phyloP scores from a whole-genome alignment of 2,888 invertebrate genomes.

The Athetis lepigone region DNA sequence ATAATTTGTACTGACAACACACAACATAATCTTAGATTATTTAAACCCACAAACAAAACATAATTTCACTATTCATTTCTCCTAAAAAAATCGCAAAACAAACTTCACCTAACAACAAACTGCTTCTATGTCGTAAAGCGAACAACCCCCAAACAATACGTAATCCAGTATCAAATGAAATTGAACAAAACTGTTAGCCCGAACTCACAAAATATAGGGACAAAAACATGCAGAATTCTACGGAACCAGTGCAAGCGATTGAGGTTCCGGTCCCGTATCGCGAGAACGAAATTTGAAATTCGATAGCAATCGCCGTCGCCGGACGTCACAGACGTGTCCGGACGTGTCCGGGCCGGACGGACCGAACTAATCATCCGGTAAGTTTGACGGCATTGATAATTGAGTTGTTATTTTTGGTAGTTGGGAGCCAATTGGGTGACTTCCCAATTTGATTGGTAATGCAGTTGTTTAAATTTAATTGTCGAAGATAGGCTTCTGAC shows the following conservation, averaged over 20 bases:
- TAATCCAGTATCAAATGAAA: slow-evolving; percentile 14
- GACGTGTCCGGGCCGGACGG: slow-evolving; percentile 59
- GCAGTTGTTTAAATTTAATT: not conserved
- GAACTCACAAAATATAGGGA: slow-evolving; percentile 35
- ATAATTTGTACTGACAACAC: too few relatives aligned
- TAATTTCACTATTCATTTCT: too few relatives aligned
- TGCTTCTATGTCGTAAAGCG: not conserved
- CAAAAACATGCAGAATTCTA: slow-evolving; percentile 48
- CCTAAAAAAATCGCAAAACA: not conserved
- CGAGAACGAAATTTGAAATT: slow-evolving; percentile 72
- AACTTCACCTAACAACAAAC: not conserved
- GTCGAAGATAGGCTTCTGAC: too few relatives aligned
- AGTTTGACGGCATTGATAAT: slow-evolving; percentile 58
- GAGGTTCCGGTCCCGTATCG: slow-evolving; percentile 56
- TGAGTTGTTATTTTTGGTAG: slow-evolving; percentile 38
- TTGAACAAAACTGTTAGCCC: slow-evolving; percentile 34
- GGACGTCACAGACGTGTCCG: slow-evolving; percentile 66
- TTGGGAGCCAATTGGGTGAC: slow-evolving; percentile 36
- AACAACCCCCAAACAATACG: slow-evolving; percentile 9
- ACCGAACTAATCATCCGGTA: slow-evolving; percentile 62
- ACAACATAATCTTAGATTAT: too few relatives aligned
- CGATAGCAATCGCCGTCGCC: slow-evolving; percentile 66
- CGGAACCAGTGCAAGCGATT: slow-evolving; percentile 41
- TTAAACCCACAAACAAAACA: too few relatives aligned
- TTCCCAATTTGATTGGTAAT: slow-evolving; percentile 24